Percentiles rank a stretch among this genome's conserved stretches.
These are phyloP conservation scores for Drosophila kuntzei DNA, from an alignment of 2,888 invertebrate species.

Conservation along the genomic window DNA sequence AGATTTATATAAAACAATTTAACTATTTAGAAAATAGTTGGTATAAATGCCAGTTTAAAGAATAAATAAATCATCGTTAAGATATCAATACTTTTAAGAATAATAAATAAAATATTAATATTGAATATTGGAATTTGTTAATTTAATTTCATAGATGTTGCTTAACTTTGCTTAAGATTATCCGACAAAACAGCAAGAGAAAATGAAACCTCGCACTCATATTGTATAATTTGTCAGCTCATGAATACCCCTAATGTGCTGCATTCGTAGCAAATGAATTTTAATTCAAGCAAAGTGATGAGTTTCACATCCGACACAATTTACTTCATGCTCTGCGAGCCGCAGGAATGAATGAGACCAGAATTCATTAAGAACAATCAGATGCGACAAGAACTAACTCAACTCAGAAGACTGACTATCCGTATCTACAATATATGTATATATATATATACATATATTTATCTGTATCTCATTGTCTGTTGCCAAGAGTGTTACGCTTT, in stretches of 20 bases:
- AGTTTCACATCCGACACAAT: constrained; percentile 68
- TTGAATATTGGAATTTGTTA: too few species aligned
- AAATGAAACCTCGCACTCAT: constrained; percentile 14
- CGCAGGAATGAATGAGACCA: constrained; percentile 69
- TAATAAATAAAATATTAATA: not conserved
- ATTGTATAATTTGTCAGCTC: constrained; percentile 16
- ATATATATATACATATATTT: constrained; percentile 2
- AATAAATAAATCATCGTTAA: not conserved
- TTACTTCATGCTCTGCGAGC: constrained; percentile 61
- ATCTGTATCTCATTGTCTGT: constrained; percentile 29
- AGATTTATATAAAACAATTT: not conserved
- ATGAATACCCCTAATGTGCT: constrained; percentile 33
- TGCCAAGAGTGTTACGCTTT: constrained; percentile 72
- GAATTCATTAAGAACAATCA: constrained; percentile 78
- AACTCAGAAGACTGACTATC: constrained; percentile 18
- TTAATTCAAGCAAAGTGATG: constrained; percentile 76
- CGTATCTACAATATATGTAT: constrained; percentile 12
- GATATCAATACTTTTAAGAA: not conserved
- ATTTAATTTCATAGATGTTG: not conserved
- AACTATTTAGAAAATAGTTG: too few species aligned
- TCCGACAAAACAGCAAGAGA: not conserved
- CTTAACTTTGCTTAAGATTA: not conserved
- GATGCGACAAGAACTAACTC: constrained; percentile 47
- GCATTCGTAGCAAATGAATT: constrained; percentile 69
- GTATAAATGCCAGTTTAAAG: not conserved